Evolutionary conservation across 2,113 vertebrate species (phyloP), one percentile per base, ranked within the genome.

Genomic region (Capreolus pygargus): DNA sequence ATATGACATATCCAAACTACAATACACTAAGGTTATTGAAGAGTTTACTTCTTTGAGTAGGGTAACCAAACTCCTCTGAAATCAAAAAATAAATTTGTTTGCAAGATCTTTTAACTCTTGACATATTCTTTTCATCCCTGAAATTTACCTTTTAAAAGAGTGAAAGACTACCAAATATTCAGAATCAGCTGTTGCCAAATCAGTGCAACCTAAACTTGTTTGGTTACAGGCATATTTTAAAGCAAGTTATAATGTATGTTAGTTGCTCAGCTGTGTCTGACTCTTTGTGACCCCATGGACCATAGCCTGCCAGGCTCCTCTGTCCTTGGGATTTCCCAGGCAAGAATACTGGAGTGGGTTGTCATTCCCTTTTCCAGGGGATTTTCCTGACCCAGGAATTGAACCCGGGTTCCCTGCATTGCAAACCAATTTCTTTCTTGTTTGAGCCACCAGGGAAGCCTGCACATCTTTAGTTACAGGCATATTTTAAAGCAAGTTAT

Each of bases 71-170:
- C 36, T 89, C n/a, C 61, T 95, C 88, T 58, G 39, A 97, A 95
- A 97, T 84, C 27, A 95, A 64, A 92, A 93, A 93, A 55, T 86
- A 95, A 93, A 78, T 95, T 93, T 94, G 27, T 47, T 85, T 96
- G 55, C 60, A 97, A 94, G 90, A 47, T 61, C 50, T 95, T 87
- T 47, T 13, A 54, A 85, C 39, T 88, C 58, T 94, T 85, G 43
- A 92, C n/a, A 45, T 4, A 88, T 47, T 90, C 39, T 96, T 96
- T 95, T 89, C 43, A 96, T 60, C 17, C 16, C 15, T 36, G 55
- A 96, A 95, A 96, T 82, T 82, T 89, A 45, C 87, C 84, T 91
- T 95, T 91, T 33, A 89, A 85, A 95, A 92, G 86, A n/a, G 12
- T 45, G 13, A 86, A 91, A 64, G 64, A 15, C 39, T 93, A 91